Evolutionary conservation across 2,888 invertebrate species (phyloP).

Genomic region (Dastarcus helophoroides): DNA sequence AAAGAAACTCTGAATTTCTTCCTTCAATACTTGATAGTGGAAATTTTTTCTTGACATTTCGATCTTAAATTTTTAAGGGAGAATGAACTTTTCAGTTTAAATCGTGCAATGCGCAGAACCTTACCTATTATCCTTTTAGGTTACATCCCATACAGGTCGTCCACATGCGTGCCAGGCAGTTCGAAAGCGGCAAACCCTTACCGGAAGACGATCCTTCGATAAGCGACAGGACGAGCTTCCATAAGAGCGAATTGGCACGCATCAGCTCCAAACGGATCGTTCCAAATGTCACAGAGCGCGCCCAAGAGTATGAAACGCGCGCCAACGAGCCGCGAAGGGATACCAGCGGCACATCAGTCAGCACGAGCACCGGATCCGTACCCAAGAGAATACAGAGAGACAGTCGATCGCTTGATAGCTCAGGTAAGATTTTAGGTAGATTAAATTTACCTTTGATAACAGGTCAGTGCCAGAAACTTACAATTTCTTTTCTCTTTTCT

Average conservation of each 20-base stretch:
- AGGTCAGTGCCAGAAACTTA: no score
- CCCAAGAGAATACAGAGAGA: conserved; percentile 36
- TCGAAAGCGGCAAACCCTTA: conserved; percentile 53
- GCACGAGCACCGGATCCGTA: conserved; percentile 18
- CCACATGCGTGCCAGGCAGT: conserved; percentile 60
- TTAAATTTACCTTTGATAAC: no score
- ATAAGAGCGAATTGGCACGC: conserved; percentile 52
- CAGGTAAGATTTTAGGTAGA: conserved; percentile 31
- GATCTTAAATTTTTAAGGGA: conserved; percentile 1
- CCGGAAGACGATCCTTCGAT: conserved; percentile 43
- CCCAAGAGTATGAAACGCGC: conserved; percentile 60
- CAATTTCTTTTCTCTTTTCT: no score
- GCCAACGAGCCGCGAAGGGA: conserved; percentile 30
- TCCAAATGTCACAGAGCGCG: conserved; percentile 62
- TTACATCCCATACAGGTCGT: conserved; percentile 57
- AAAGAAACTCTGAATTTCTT: no score
- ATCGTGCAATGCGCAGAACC: no score
- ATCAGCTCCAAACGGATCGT: conserved; percentile 56
- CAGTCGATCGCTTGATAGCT: conserved; percentile 44
- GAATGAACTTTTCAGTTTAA: no score
- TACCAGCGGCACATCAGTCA: conserved; percentile 23
- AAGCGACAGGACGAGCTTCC: conserved; percentile 53
- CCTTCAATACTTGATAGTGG: no score
- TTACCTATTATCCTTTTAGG: no score
- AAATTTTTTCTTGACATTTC: no score